phyloP scores from a whole-genome alignment of 2,797 vertebrate genomes.

The Mus minutoides region DNA sequence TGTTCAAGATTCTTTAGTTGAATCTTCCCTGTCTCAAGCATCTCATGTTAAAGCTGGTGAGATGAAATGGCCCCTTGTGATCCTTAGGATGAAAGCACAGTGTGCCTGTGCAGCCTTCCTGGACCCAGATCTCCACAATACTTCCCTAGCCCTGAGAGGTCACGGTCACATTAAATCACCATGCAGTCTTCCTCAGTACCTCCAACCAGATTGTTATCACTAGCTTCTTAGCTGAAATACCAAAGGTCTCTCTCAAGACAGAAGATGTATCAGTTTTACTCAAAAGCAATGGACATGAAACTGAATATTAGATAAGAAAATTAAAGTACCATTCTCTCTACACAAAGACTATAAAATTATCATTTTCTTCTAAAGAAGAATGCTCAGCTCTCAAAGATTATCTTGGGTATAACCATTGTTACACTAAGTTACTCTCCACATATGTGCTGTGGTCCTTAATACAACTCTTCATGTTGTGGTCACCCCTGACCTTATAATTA shows the following conservation, averaged over 20 bases:
- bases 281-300: background rate
- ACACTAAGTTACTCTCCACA: background rate
- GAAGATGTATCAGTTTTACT: background rate
- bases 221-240: background rate
- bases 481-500: background rate
- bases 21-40: background rate
- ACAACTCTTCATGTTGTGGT: background rate
- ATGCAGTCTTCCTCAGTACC: background rate
- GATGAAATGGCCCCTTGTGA: background rate
- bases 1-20: background rate
- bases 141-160: background rate
- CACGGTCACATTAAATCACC: background rate
- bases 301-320: background rate
- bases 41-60: background rate
- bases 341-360: slow-evolving; percentile 2
- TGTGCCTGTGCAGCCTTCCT: background rate
- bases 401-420: background rate
- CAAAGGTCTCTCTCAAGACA: background rate
- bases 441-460: background rate
- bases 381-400: background rate
- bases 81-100: background rate
- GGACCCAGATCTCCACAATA: background rate
- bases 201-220: background rate
- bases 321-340: background rate
- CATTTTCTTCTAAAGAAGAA: background rate